Evolutionary conservation across 2,797 vertebrate species (phyloP).

Genomic region (Remorina albescens): DNA sequence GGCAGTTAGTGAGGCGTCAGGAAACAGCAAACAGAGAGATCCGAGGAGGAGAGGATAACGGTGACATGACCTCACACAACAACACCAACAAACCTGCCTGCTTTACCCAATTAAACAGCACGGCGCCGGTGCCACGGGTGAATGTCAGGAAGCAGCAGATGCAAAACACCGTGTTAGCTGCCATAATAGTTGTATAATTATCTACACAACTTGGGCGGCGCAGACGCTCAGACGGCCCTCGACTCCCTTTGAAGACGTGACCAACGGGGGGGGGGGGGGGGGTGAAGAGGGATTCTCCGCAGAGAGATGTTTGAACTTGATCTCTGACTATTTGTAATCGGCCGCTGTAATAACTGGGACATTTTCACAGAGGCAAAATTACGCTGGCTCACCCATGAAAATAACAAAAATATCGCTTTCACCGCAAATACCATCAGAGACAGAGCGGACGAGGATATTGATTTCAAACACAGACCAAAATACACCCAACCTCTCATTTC

Average conservation of each 20-base stretch:
- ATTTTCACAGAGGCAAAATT: constrained; percentile 34
- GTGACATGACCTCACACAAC: constrained; percentile 69
- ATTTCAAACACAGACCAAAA: constrained; percentile 65
- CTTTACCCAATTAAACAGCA: constrained; percentile 76
- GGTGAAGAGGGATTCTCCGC: constrained; percentile 20
- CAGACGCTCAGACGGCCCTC: constrained; percentile 21
- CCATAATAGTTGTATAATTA: constrained; percentile 69
- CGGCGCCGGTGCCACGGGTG: constrained; percentile 56
- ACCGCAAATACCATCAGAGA: constrained; percentile 26
- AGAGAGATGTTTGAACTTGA: constrained; percentile 38
- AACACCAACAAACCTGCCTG: constrained; percentile 72
- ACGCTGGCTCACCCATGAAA: constrained; percentile 42
- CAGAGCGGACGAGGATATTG: constrained; percentile 45
- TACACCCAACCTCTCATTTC: constrained; percentile 60
- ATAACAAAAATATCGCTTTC: constrained; percentile 38
- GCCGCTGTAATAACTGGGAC: constrained; percentile 37
- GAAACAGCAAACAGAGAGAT: constrained; percentile 77
- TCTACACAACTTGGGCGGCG: constrained; percentile 46
- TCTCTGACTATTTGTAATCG: constrained; percentile 56
- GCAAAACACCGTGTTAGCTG: constrained; percentile 62
- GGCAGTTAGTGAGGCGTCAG: constrained; percentile 79
- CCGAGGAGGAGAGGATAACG: constrained; percentile 61
- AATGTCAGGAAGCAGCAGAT: constrained; percentile 65
- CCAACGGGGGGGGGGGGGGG: constrained; percentile 22
- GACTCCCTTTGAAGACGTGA: constrained; percentile 44